A percentile compares a stretch with the other conserved stretches of the same genome.
phyloP scores from a whole-genome alignment of 2,797 vertebrate species.

The Enoplosus armatus region DNA sequence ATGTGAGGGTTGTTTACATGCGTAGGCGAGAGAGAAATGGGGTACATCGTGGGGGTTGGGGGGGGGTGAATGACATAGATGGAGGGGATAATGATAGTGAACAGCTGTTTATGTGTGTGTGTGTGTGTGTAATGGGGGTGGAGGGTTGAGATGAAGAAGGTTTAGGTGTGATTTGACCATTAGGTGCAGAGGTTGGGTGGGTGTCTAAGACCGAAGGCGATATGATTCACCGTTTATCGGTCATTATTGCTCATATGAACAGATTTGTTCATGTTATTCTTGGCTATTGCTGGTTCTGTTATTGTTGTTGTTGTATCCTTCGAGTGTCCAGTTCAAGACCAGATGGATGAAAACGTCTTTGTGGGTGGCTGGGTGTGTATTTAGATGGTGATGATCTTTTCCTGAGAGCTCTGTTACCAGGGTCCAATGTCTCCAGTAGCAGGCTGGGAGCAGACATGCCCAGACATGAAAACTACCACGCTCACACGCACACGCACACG shows the following conservation, averaged over 20 bases:
- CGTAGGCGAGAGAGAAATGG: constrained; percentile 69
- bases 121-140: constrained; percentile 44
- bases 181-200: constrained; percentile 34
- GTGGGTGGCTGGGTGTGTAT: constrained; percentile 73
- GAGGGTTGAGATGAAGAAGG: constrained; percentile 30
- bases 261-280: constrained; percentile 39
- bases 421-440: constrained; percentile 80
- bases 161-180: constrained; percentile 62
- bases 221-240: constrained; percentile 8
- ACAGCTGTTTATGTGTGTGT: constrained; percentile 75
- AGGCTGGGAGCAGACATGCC: constrained; percentile 76
- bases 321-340: constrained; percentile 51
- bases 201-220: background rate
- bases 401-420: constrained; percentile 80
- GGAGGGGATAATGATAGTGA: constrained; percentile 77
- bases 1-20: constrained; percentile 76
- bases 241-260: constrained; percentile 20
- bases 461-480: constrained; percentile 77
- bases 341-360: constrained; percentile 64
- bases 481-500: constrained; percentile 10
- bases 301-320: constrained; percentile 38
- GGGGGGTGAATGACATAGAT: constrained; percentile 67
- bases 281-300: constrained; percentile 4
- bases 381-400: constrained; percentile 79
- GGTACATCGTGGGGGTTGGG: constrained; percentile 70